Base-by-base conservation (phyloP, 2,888 invertebrate species). In the Celastrina argiolus region DNA sequence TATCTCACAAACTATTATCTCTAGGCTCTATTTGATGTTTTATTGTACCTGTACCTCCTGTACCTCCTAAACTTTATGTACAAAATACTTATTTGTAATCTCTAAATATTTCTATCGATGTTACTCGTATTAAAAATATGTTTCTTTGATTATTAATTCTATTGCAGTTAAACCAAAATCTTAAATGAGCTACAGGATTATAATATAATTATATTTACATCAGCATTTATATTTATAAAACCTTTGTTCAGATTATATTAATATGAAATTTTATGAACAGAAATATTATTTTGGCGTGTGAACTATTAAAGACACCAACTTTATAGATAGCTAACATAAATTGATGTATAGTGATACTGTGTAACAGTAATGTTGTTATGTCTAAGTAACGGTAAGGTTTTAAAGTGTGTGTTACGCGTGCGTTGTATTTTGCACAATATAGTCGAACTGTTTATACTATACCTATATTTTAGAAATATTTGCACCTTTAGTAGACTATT, bases 381-480 rank as follows among this genome's bases (percentile, higher is more conserved):
- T 84, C 77, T 87, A 86, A 87, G 86, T 80, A 81, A 79, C 71
- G 81, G 81, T 74, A 76, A 81, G 70, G 72, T 66, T 74, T 73
- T 75, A 80, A 76, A 63, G 80, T 85, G 81, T 82, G 86, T 86
- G 86, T 87, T 85, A 84, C 78, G 84, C 83, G 89, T 90, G 90
- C 89, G 82, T 87, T 87, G 84, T 89, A 89, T 86, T 87, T 82
- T 82, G 87, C 89, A 89, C 90, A 85, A 77, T 78, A 84, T 88
- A 87, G 84, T 69, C 63, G 75, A 83, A 81, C 79, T 76, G 81
- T 87, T 87, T 84, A 87, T 72, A 84, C 85, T 87, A 80, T 78
- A 80, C 78, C 77, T 81, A 85, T 91, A 90, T 91, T 91, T 91
- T 89, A 90, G 90, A 88, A 82, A 85, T 91, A 91, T 91, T 90